Conservation (phyloP, 1,140 invertebrate genomes). For the Zaprionus nigranus region DNA sequence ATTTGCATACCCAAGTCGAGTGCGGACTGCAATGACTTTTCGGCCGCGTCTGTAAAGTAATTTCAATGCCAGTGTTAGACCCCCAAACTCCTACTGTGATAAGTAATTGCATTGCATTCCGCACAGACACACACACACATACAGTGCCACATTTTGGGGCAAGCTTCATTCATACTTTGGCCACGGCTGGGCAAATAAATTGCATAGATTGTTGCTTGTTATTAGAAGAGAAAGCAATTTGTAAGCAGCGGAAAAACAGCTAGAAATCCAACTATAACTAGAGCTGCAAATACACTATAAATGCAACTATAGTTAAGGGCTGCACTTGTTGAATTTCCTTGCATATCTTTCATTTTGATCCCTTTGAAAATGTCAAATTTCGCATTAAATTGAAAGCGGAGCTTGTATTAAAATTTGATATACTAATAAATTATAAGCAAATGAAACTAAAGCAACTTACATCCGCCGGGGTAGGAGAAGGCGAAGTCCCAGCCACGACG, state of each 20-base stretch:
- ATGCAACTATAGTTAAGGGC: neutral
- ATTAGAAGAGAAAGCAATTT: slow-evolving; percentile 79
- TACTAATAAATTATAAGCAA: slow-evolving; percentile 77
- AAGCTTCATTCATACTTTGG: slow-evolving; percentile 73
- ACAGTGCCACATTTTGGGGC: slow-evolving; percentile 54
- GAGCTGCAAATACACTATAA: neutral
- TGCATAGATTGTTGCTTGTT: slow-evolving; percentile 70
- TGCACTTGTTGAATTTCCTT: neutral
- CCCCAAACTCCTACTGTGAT: slow-evolving; percentile 71
- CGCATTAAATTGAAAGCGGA: neutral
- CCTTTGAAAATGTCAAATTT: neutral
- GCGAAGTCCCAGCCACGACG: slow-evolving; percentile 3
- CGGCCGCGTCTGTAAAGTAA: slow-evolving; percentile 59
- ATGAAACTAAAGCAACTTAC: slow-evolving; percentile 69
- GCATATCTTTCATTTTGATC: neutral
- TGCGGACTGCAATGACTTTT: slow-evolving; percentile 4
- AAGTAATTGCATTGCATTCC: slow-evolving; percentile 78
- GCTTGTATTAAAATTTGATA: slow-evolving; percentile 76
- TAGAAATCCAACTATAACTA: neutral
- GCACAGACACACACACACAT: slow-evolving; percentile 11
- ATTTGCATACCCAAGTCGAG: slow-evolving; percentile 59
- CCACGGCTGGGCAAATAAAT: slow-evolving; percentile 63
- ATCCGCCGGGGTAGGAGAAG: slow-evolving; percentile 27
- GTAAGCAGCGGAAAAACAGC: slow-evolving; percentile 48
- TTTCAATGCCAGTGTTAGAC: slow-evolving; percentile 59